These are phyloP conservation scores for Zaprionus taronus DNA, from an alignment of 1,140 invertebrate species.

Conservation along the genomic window DNA sequence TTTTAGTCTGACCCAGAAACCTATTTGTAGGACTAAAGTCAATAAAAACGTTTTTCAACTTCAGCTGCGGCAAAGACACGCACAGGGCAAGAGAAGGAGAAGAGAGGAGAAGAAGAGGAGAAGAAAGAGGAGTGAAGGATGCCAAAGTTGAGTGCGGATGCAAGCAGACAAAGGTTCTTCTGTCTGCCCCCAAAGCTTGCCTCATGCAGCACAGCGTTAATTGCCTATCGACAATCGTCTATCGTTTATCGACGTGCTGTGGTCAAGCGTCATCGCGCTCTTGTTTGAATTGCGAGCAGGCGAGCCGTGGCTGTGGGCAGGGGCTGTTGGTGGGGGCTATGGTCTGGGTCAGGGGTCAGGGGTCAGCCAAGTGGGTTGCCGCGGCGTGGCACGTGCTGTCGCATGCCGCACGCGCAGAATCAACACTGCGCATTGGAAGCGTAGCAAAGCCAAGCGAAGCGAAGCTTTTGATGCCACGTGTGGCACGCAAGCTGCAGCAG, in stretches of 20 bases:
- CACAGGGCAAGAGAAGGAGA: conserved; percentile 17
- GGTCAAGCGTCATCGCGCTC: conserved; percentile 68
- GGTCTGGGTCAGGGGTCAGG: not conserved
- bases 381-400: conserved; percentile 75
- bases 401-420: conserved; percentile 59
- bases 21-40: conserved; percentile 75
- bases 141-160: conserved; percentile 24
- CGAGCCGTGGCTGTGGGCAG: conserved; percentile 21
- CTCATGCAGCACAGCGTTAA: not conserved
- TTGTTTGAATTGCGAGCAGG: conserved; percentile 62
- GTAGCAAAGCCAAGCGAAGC: not conserved
- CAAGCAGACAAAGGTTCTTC: not conserved
- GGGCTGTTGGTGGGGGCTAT: not conserved
- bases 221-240: not conserved
- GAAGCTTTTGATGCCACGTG: conserved; percentile 24
- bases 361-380: not conserved
- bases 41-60: conserved; percentile 58
- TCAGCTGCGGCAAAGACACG: conserved; percentile 55
- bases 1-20: conserved; percentile 72
- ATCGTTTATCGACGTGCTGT: conserved; percentile 21
- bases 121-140: not conserved
- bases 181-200: not conserved
- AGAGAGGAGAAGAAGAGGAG: not conserved
- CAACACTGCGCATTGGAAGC: conserved; percentile 76
- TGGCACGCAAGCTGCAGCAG: conserved; percentile 37